Percentiles rank a stretch among this genome's conserved stretches.
These are phyloP conservation scores for Griposia aprilina DNA, from an alignment of 2,888 invertebrate genomes.

Conservation along the genomic window DNA sequence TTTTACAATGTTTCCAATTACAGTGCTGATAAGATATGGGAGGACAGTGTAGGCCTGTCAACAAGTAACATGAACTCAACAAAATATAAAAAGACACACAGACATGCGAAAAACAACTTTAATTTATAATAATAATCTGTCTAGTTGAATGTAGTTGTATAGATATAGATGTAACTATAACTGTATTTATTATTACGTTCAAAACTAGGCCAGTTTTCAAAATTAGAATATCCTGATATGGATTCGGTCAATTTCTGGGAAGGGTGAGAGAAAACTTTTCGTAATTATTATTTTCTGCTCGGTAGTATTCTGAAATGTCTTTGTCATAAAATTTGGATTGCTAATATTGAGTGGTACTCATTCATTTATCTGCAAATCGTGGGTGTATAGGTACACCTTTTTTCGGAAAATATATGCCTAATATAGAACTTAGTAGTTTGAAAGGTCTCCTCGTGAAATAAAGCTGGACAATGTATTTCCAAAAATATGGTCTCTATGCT, in stretches of 20 bases:
- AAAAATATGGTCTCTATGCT: not conserved
- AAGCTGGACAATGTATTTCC: not conserved
- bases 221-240: conserved; percentile 5
- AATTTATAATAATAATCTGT: not conserved
- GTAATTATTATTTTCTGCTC: not conserved
- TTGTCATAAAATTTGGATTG: not conserved
- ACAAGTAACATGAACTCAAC: no score
- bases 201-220: conserved; percentile 15
- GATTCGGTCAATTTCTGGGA: not conserved
- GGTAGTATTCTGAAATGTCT: not conserved
- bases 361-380: not conserved
- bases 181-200: not conserved
- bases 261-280: not conserved
- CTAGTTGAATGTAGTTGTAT: no score
- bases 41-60: no score
- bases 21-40: no score
- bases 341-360: not conserved
- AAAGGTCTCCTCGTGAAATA: not conserved
- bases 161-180: not conserved
- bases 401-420: not conserved
- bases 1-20: no score
- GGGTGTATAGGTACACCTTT: no score
- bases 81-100: no score
- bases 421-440: not conserved
- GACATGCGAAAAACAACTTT: not conserved